Conservation (phyloP, 2,888 invertebrate species). For the Thera britannica region DNA sequence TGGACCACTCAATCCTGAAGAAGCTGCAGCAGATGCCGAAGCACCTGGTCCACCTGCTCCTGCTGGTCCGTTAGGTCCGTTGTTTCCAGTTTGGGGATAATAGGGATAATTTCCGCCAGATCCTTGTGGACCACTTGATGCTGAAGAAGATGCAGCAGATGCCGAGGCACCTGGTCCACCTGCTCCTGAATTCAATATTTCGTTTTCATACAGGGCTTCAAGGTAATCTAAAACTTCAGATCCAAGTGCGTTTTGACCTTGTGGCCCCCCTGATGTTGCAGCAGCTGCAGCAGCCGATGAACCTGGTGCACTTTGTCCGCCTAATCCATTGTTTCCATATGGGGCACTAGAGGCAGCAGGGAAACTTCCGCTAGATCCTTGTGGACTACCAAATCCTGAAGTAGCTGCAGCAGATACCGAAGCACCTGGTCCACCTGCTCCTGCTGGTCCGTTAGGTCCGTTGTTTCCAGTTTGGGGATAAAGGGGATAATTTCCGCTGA, state of each 20-base stretch:
- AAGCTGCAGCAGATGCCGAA: too few relatives aligned
- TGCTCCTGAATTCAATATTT: not conserved
- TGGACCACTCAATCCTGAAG: too few relatives aligned
- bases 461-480: too few relatives aligned
- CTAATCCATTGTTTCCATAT: not conserved
- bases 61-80: not conserved
- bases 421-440: too few relatives aligned
- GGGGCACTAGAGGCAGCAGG: too few relatives aligned
- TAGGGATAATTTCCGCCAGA: not conserved
- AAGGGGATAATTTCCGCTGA: too few relatives aligned
- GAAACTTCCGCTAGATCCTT: too few relatives aligned
- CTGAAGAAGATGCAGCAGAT: not conserved
- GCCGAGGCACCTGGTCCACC: conserved; percentile 17
- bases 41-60: not conserved
- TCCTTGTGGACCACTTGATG: not conserved
- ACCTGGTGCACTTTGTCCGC: not conserved
- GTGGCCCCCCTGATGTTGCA: not conserved
- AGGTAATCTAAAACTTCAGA: not conserved
- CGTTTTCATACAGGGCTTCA: not conserved
- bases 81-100: not conserved
- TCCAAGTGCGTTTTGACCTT: not conserved
- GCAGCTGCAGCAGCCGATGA: not conserved
- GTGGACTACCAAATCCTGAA: not conserved
- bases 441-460: too few relatives aligned
- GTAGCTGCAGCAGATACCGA: not conserved